phyloP scores from a whole-genome alignment of 1,140 invertebrate genomes.

The Drosophila sp. region DNA sequence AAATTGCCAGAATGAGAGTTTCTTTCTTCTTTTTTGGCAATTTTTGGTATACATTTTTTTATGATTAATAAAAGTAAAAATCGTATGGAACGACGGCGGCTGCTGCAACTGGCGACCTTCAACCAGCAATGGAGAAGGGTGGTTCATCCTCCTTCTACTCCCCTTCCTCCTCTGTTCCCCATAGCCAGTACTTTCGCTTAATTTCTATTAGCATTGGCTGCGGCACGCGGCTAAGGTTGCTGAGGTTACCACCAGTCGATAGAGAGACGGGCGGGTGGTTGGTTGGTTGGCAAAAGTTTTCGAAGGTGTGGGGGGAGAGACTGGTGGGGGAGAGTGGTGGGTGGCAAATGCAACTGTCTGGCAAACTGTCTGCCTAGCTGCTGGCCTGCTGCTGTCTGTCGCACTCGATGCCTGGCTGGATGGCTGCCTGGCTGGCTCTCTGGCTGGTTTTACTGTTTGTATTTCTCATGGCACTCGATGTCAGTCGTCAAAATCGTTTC shows the following conservation, averaged over 20 bases:
- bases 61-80: slow-evolving; percentile 82
- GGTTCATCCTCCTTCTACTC: slow-evolving; percentile 18
- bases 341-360: slow-evolving; percentile 43
- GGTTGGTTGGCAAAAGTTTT: background rate
- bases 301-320: slow-evolving; percentile 10
- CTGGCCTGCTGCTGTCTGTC: background rate
- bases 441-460: slow-evolving; percentile 66
- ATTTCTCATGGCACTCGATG: slow-evolving; percentile 80
- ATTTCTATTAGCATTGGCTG: slow-evolving; percentile 78
- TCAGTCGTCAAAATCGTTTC: slow-evolving; percentile 73
- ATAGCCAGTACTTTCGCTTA: slow-evolving; percentile 68
- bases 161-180: slow-evolving; percentile 15
- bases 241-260: slow-evolving; percentile 63
- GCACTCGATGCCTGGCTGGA: slow-evolving; percentile 22
- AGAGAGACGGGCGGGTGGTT: slow-evolving; percentile 7
- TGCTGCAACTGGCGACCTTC: slow-evolving; percentile 70
- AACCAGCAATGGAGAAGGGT: slow-evolving; percentile 18
- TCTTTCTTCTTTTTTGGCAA: slow-evolving; percentile 50
- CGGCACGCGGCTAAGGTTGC: slow-evolving; percentile 76
- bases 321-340: background rate
- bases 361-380: slow-evolving; percentile 37
- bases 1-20: slow-evolving; percentile 64
- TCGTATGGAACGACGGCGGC: slow-evolving; percentile 62
- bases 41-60: slow-evolving; percentile 67
- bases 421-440: slow-evolving; percentile 16